Conservation (phyloP, 2,888 invertebrate species). For the Xestia rhomboidea region DNA sequence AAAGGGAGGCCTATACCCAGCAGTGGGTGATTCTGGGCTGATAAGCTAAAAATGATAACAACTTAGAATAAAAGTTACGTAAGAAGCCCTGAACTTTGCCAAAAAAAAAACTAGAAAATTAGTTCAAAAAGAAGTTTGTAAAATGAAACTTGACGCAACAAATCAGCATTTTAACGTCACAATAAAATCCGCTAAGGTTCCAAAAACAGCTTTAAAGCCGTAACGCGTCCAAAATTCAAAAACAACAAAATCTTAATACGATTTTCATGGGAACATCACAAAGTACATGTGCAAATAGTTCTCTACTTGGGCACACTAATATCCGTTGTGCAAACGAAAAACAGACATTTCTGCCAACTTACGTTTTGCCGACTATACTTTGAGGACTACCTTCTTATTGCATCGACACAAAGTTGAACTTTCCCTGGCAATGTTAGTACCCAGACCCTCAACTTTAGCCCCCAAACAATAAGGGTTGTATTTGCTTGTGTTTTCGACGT, state of each 20-base stretch:
- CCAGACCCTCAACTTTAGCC: background rate
- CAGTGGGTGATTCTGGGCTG: background rate
- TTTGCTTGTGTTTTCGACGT: conserved; percentile 12
- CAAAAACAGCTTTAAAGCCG: conserved; percentile 11
- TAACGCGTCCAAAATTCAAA: conserved; percentile 64
- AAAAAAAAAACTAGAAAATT: no score
- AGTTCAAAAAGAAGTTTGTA: no score
- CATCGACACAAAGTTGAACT: conserved; percentile 19
- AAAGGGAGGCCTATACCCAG: background rate
- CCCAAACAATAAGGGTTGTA: background rate
- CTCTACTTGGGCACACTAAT: conserved; percentile 81
- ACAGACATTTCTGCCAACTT: conserved; percentile 70
- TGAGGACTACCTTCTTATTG: conserved; percentile 6
- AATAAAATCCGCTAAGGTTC: background rate
- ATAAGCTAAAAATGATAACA: no score
- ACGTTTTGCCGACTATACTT: conserved; percentile 30
- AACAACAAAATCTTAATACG: conserved; percentile 81
- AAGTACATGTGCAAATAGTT: conserved; percentile 82
- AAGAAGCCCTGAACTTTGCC: background rate
- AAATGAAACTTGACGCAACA: background rate
- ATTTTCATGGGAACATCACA: conserved; percentile 83
- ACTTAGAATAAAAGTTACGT: background rate
- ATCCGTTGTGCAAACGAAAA: conserved; percentile 84
- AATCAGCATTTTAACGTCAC: background rate
- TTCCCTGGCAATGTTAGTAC: background rate